Conservation (phyloP, 1,140 invertebrate genomes). For the Diabrotica virgifera region DNA sequence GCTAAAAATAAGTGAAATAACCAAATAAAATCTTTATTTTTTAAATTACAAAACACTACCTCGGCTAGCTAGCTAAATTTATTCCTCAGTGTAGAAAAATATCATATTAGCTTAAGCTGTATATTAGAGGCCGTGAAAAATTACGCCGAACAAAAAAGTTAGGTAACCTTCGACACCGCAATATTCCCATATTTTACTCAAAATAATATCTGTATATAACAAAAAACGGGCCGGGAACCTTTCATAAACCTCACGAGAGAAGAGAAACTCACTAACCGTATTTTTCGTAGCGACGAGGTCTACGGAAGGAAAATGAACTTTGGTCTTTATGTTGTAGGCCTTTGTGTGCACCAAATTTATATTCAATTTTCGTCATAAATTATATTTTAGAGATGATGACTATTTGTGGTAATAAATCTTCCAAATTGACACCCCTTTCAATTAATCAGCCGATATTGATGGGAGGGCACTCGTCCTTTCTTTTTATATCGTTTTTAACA, state of each 20-base stretch:
- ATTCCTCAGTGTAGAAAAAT: too few species aligned
- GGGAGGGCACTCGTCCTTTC: not conserved
- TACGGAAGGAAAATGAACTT: conserved; percentile 22
- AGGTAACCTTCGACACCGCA: conserved; percentile 11
- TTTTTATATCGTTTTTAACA: too few species aligned
- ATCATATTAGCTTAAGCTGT: not conserved
- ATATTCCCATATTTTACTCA: conserved; percentile 14
- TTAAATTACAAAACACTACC: too few species aligned
- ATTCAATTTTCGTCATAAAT: conserved; percentile 29
- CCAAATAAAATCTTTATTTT: too few species aligned
- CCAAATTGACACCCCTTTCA: conserved; percentile 12
- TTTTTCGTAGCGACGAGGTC: conserved; percentile 23
- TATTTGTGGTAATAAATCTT: conserved; percentile 17
- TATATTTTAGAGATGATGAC: conserved; percentile 11
- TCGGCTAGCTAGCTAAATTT: too few species aligned
- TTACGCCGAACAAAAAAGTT: not conserved
- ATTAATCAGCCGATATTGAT: conserved; percentile 18
- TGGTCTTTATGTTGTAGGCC: conserved; percentile 12
- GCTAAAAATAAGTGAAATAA: too few species aligned
- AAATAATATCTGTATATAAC: conserved; percentile 20
- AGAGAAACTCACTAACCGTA: conserved; percentile 26
- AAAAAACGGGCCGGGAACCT: conserved; percentile 17
- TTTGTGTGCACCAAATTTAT: conserved; percentile 26
- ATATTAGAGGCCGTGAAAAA: not conserved
- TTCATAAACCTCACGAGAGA: conserved; percentile 8